Evolutionary conservation across 2,888 invertebrate genomes (phyloP), one percentile per base, ranked within the genome.

Genomic region (Oegoconia quadripuncta): DNA sequence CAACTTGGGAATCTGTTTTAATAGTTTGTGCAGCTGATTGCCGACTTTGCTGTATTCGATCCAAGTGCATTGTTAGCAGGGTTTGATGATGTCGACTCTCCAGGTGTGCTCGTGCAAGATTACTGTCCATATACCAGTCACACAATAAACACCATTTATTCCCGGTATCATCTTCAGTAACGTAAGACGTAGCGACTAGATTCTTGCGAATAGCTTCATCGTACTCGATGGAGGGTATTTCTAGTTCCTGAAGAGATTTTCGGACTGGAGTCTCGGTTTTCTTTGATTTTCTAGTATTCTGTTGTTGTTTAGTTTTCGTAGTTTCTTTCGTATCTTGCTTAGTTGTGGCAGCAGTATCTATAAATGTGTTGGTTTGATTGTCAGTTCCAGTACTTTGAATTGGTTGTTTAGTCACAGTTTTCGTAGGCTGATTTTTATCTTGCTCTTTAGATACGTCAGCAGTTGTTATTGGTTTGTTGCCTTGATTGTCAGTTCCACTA

Each of bases 61-160:
- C 34, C 32, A 42, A 47, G 14, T 67, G 66, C 43, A 63, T 25
- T 34, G 50, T 56, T 0, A 62, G 44, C 1, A 66, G 34, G 3
- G 45, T 50, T 16, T 46, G 39, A 36, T 70, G 69, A 31, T 65
- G 63, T 16, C 34, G 27, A 4, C 48, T 36, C 2, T 37, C 36
- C 0, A 59, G 2, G 37, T 68, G 66, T 3, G 3, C 4, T 1
- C 9, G 1, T 0, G 46, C 30, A 5, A 16, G 16, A 1, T 2
- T 1, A 0, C 14, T 4, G 0, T 46, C 40, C 39, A 61, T 48
- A 2, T 35, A 6, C 59, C 52, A 60, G 22, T 57, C 52, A 22
- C 67, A 65, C 2, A 65, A 36, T 3, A 62, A 44, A 23, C 66
- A 67, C 53, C 46, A 52, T 9, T 30, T 31, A 0, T 27, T 34